These are phyloP conservation scores for Pedionomus torquatus DNA, from an alignment of 2,113 vertebrate species.

Conservation along the genomic window DNA sequence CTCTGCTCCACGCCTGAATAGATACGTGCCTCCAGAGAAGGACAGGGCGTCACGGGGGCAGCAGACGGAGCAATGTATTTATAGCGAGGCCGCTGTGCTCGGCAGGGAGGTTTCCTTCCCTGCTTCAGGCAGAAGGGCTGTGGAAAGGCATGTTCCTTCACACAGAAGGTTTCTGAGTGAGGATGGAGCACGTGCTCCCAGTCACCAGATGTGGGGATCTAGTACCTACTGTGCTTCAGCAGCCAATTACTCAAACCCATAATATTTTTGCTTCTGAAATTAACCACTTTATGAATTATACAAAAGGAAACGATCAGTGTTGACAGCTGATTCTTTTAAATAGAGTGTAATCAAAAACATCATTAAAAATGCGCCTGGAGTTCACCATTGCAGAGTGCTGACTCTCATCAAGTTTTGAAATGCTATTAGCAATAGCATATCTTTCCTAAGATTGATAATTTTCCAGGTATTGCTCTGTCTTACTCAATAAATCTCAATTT, in stretches of 20 bases:
- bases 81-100: neutral
- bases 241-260: constrained; percentile 18
- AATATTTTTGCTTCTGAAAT: constrained; percentile 55
- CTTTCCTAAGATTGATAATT: constrained; percentile 41
- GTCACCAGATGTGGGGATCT: neutral
- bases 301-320: constrained; percentile 22
- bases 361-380: constrained; percentile 15
- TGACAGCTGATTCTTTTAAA: constrained; percentile 56
- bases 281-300: constrained; percentile 38
- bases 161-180: rapidly evolving
- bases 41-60: rapidly evolving
- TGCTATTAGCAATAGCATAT: constrained; percentile 13
- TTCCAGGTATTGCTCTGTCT: constrained; percentile 60
- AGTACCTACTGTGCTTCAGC: constrained; percentile 31
- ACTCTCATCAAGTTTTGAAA: constrained; percentile 9
- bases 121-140: neutral
- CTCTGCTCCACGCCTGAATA: rapidly evolving
- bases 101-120: neutral
- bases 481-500: constrained; percentile 47
- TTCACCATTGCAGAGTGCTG: constrained; percentile 21
- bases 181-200: neutral
- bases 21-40: rapidly evolving
- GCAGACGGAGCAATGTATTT: rapidly evolving
- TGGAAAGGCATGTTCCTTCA: neutral
- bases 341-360: constrained; percentile 30